Evolutionary conservation across 1,140 invertebrate genomes (phyloP), one percentile per base, ranked within the genome.

Genomic region (Ptiloglossa arizonensis): DNA sequence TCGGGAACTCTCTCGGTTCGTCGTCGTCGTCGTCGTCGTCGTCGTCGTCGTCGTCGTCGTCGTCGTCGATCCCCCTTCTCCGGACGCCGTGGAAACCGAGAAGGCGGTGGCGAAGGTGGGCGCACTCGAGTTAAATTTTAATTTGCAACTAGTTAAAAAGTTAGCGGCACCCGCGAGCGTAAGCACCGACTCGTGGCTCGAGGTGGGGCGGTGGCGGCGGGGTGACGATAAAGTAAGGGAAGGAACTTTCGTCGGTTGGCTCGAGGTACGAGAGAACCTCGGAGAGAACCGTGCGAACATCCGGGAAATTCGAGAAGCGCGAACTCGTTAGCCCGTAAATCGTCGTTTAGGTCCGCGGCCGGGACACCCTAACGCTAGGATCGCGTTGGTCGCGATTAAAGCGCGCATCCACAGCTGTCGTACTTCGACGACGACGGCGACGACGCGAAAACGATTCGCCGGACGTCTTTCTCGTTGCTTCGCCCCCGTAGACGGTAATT

Each of bases 71-170:
- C n/a, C n/a, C n/a, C n/a, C 24, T 22, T 44, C 35, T 13, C 1
- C 17, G 27, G 17, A 38, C 38, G 0, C 17, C 13, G 48, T 8
- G 29, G 44, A 73, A 64, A n/a, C n/a, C 66, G 48, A 59, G 68
- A 70, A 68, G 60, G 50, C 52, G 59, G 46, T 59, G 50, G 62
- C 54, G 70, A 66, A 44, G 48, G 56, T 41, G 54, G 71, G 68
- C 77, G 75, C 62, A 76, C 73, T 64, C 69, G 78, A 86, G 82
- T 86, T 88, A 87, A 86, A 88, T 87, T 88, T 88, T 87, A 85
- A 88, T 87, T 88, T 85, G 87, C 86, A 88, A 87, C 86, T 86
- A 87, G 86, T 88, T 88, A 87, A 88, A 87, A 87, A 87, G 87
- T 88, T 88, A 87, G 83, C 74, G 63, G 54, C 19, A 35, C 63